Evolutionary conservation across 2,113 vertebrate genomes (phyloP).

Genomic region (Strix uralensis): DNA sequence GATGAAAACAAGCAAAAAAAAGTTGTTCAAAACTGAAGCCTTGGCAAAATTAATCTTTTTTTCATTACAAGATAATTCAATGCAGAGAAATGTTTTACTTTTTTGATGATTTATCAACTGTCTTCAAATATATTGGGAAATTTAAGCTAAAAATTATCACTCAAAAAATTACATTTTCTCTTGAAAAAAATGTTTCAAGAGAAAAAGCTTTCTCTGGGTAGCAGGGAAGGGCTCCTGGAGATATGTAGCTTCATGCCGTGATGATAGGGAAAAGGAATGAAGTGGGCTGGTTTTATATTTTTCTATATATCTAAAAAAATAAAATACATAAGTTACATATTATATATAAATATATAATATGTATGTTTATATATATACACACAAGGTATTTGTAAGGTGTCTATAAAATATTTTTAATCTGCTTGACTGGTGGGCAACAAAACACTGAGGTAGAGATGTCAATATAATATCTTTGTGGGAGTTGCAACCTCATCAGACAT

Average conservation of each 20-base stretch:
- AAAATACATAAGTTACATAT: too few relatives aligned
- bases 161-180: neutral
- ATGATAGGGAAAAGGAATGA: neutral
- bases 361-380: neutral
- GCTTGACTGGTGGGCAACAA: neutral
- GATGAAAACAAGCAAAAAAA: neutral
- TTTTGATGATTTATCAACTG: slow-evolving; percentile 12
- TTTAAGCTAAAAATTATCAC: neutral
- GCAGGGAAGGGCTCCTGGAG: neutral
- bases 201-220: neutral
- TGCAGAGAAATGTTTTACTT: neutral
- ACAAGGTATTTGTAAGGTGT: neutral
- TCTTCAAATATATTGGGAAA: neutral
- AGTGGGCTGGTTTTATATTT: neutral
- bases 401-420: neutral
- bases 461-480: neutral
- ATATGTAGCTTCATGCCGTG: neutral
- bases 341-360: too few relatives aligned
- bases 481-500: neutral
- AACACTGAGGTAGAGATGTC: neutral
- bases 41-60: neutral
- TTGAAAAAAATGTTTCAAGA: neutral
- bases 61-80: neutral
- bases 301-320: neutral
- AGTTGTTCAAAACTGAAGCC: neutral